Evolutionary conservation across 1,140 invertebrate species (phyloP).

Genomic region (Scaptomyza graminum): DNA sequence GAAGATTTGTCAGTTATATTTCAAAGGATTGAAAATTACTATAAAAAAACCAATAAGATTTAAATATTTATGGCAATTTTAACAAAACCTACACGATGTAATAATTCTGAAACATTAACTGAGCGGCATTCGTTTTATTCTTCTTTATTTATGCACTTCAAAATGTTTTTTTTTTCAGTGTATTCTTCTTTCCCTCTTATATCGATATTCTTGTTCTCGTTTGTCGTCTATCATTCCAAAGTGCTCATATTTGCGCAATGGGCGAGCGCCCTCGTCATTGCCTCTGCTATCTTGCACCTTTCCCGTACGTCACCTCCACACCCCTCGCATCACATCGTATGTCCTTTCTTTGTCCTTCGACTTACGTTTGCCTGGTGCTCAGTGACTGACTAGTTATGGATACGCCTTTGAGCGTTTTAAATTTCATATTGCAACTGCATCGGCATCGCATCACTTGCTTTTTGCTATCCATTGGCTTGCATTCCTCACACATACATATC

Average conservation of each 20-base stretch:
- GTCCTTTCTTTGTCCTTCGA: conserved; percentile 81
- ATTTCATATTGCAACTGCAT: conserved; percentile 80
- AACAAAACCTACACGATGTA: too few relatives aligned
- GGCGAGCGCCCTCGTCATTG: conserved; percentile 10
- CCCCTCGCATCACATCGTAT: conserved; percentile 35
- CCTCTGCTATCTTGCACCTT: not conserved
- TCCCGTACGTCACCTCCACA: not conserved
- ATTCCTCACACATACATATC: conserved; percentile 40
- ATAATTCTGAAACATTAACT: too few relatives aligned
- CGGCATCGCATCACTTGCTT: conserved; percentile 38
- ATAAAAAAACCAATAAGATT: too few relatives aligned
- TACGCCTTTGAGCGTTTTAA: conserved; percentile 82
- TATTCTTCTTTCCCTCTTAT: not conserved
- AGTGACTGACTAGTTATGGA: conserved; percentile 69
- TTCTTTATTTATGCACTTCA: too few relatives aligned
- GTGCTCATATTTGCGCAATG: conserved; percentile 75
- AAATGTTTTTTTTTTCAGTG: not conserved
- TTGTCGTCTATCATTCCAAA: conserved; percentile 74
- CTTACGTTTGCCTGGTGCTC: conserved; percentile 56
- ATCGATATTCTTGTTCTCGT: conserved; percentile 37
- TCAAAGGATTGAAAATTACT: too few relatives aligned
- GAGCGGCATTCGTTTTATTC: too few relatives aligned
- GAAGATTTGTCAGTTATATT: too few relatives aligned
- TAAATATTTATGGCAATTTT: too few relatives aligned
- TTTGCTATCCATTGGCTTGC: conserved; percentile 17